Evolutionary conservation across 2,888 invertebrate species (phyloP), one percentile per base, ranked within the genome.

Genomic region (Apodemia zela): DNA sequence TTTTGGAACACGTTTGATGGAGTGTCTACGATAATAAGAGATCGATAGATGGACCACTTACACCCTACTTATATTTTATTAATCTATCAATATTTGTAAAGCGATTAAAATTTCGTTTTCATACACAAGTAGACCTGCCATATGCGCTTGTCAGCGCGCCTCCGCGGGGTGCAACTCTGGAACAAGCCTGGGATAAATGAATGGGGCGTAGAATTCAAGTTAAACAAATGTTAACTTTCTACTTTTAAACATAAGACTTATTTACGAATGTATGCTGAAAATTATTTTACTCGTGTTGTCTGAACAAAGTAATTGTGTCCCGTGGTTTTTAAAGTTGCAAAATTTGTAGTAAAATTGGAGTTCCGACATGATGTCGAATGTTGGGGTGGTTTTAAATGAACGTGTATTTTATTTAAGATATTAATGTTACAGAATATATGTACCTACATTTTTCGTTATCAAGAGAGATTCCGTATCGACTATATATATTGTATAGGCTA

Each of bases 261-360:
- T 15, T 60, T 61, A 63, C 2, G 8, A 5, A 18, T 62, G 38
- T 11, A 5, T 3, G 35, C 17, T 42, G 0, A 11, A 38, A 38
- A 29, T 13, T 15, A 35, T 58, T 29, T 29, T 58, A 45, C 42
- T 57, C 17, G 42, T 62, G 57, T 45, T 13, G 35, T 45, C 58
- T 33, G 42, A 29, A 33, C 17, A 58, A 57, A 67, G 67, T 82
- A 81, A 80, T 80, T 80, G 79, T 81, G 72, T 81, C 87, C 88
- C 79, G 82, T 64, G 78, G 87, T 77, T 84, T 73, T 76, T 79
- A 81, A 77, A 76, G 77, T 82, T 76, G 77, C 78, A 63, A 77
- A 80, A 78, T 73, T 79, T 77, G 73, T 76, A 70, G 70, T 70
- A 62, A 74, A 75, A 72, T 73, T 71, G 69, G 67, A 64, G 67